Evolutionary conservation across 2,888 invertebrate species (phyloP).

Genomic region (Tetranychus piercei): DNA sequence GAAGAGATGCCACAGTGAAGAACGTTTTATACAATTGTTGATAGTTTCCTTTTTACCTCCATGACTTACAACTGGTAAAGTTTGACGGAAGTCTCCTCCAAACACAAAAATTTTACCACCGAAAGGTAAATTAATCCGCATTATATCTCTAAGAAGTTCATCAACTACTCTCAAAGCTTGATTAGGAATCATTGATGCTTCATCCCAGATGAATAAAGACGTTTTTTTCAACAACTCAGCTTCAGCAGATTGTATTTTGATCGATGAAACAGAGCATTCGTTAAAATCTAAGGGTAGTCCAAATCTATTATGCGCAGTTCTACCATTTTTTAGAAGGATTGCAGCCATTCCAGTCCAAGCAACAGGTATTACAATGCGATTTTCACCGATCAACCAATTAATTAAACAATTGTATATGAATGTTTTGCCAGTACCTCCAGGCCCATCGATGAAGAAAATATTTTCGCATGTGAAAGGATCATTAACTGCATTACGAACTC

Average conservation of each 20-base stretch:
- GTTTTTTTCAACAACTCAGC: background rate
- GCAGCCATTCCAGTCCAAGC: slow-evolving; percentile 31
- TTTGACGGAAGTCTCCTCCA: slow-evolving; percentile 23
- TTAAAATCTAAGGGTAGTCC: slow-evolving; percentile 17
- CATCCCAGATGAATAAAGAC: slow-evolving; percentile 9
- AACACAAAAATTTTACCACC: slow-evolving; percentile 21
- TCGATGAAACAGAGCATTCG: background rate
- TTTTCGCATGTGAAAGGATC: background rate
- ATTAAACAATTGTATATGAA: no score
- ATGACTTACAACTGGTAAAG: slow-evolving; percentile 16
- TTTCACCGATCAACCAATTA: slow-evolving; percentile 21
- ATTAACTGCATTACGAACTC: background rate
- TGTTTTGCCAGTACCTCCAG: slow-evolving; percentile 35
- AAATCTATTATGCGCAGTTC: slow-evolving; percentile 22
- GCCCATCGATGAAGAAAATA: slow-evolving; percentile 32
- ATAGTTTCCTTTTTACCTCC: slow-evolving; percentile 13
- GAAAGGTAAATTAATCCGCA: slow-evolving; percentile 17
- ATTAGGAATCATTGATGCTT: slow-evolving; percentile 19
- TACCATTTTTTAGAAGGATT: slow-evolving; percentile 21
- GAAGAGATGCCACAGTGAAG: slow-evolving; percentile 15
- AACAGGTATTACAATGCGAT: slow-evolving; percentile 23
- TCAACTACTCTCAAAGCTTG: slow-evolving; percentile 16
- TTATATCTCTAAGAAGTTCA: slow-evolving; percentile 18
- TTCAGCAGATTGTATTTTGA: background rate
- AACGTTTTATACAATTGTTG: slow-evolving; percentile 16